Conservation (phyloP, 2,113 vertebrate genomes). For the Thamnophis sirtalis region DNA sequence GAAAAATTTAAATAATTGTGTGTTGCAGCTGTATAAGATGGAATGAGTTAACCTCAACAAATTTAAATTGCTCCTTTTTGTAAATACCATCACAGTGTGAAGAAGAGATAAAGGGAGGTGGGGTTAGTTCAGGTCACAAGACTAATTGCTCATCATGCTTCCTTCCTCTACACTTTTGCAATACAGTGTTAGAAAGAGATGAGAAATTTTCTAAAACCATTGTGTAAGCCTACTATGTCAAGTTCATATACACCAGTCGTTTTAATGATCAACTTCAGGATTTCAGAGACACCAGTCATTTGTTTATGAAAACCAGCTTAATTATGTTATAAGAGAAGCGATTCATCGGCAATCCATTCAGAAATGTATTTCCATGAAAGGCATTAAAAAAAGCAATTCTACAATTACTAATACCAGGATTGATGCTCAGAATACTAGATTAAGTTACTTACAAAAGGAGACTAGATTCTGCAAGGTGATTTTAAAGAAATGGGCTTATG, state of each 20-base stretch:
- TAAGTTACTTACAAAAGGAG: background rate
- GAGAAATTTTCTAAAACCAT: background rate
- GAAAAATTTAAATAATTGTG: background rate
- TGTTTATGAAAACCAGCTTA: background rate
- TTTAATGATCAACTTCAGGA: background rate
- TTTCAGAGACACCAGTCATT: background rate
- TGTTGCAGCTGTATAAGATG: background rate
- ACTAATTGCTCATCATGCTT: background rate
- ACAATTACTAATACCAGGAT: background rate
- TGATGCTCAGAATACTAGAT: background rate
- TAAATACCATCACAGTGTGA: background rate
- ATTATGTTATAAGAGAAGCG: background rate
- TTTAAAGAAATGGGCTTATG: background rate
- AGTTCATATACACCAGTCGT: background rate
- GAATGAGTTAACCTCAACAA: background rate
- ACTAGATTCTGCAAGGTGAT: background rate
- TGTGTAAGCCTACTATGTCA: background rate
- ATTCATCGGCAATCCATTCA: background rate
- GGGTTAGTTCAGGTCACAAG: background rate
- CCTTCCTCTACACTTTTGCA: background rate
- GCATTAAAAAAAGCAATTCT: background rate
- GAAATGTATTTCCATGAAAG: background rate
- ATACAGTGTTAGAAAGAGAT: background rate
- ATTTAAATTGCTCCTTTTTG: background rate
- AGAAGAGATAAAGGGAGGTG: background rate